A percentile compares a stretch with the other conserved stretches of the same genome.
Conservation (phyloP, 1,140 invertebrate genomes). For the Plectus sambesii region DNA sequence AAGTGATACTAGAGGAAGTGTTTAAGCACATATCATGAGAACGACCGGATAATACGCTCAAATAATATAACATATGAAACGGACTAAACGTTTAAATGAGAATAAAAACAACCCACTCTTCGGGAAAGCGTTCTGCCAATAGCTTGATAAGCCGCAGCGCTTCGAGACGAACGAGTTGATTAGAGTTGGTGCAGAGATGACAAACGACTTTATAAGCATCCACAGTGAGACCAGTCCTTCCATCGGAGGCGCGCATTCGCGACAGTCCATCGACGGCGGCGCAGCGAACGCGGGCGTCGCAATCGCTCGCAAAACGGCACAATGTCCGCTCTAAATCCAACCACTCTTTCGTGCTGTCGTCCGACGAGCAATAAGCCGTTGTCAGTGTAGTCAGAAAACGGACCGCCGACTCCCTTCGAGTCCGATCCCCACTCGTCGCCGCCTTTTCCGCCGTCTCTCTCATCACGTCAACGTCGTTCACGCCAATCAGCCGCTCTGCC, state of each 20-base stretch:
- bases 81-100: slow-evolving; percentile 3
- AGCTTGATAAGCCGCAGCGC: slow-evolving; percentile 18
- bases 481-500: no score
- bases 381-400: no score
- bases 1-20: no score
- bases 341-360: no score
- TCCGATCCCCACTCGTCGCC: no score
- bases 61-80: slow-evolving; percentile 10
- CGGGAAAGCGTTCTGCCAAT: slow-evolving; percentile 22
- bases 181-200: slow-evolving; percentile 5
- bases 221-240: slow-evolving; percentile 7
- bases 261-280: slow-evolving; percentile 17
- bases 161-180: slow-evolving; percentile 7
- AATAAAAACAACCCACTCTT: slow-evolving; percentile 19
- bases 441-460: no score
- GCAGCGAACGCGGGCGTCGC: slow-evolving; percentile 14
- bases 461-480: no score
- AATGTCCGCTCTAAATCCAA: no score
- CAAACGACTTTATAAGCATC: slow-evolving; percentile 2
- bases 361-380: no score
- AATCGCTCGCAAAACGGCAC: slow-evolving; percentile 16
- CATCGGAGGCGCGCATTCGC: background rate
- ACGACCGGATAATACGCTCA: no score
- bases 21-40: no score
- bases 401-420: no score